phyloP scores from a whole-genome alignment of 2,888 invertebrate genomes.

The Tetragonisca angustula region DNA sequence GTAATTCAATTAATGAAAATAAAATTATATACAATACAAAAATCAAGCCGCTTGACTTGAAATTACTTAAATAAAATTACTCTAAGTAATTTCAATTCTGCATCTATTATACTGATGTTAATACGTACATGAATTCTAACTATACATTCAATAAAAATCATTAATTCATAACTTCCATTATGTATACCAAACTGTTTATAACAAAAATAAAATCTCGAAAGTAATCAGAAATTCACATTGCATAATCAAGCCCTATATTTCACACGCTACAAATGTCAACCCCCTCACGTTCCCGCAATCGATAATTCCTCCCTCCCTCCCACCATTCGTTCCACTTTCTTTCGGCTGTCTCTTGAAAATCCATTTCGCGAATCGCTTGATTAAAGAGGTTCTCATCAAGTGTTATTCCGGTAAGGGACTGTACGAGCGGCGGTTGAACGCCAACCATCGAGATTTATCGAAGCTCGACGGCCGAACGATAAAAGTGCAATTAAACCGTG shows the following conservation, averaged over 20 bases:
- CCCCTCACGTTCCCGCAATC: neutral
- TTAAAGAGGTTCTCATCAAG: constrained; percentile 50
- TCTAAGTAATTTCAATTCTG: too few relatives aligned
- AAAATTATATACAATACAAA: too few relatives aligned
- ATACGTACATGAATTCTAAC: too few relatives aligned
- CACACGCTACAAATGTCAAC: neutral
- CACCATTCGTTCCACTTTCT: neutral
- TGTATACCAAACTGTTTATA: rapidly evolving
- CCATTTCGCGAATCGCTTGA: constrained; percentile 40
- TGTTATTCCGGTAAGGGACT: constrained; percentile 49
- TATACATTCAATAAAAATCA: too few relatives aligned
- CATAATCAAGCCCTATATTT: neutral
- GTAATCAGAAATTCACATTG: neutral
- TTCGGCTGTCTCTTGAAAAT: constrained; percentile 12
- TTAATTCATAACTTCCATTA: neutral
- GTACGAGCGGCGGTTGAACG: constrained; percentile 32
- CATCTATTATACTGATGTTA: too few relatives aligned
- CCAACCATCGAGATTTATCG: constrained; percentile 58
- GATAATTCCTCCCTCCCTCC: neutral
- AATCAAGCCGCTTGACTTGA: too few relatives aligned
- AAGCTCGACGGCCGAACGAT: constrained; percentile 70
- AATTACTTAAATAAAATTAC: too few relatives aligned
- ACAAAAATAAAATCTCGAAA: neutral
- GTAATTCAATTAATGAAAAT: too few relatives aligned
- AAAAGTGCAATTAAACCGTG: constrained; percentile 77